Conservation (phyloP, 2,113 vertebrate genomes). For the Anguilla rostrata region DNA sequence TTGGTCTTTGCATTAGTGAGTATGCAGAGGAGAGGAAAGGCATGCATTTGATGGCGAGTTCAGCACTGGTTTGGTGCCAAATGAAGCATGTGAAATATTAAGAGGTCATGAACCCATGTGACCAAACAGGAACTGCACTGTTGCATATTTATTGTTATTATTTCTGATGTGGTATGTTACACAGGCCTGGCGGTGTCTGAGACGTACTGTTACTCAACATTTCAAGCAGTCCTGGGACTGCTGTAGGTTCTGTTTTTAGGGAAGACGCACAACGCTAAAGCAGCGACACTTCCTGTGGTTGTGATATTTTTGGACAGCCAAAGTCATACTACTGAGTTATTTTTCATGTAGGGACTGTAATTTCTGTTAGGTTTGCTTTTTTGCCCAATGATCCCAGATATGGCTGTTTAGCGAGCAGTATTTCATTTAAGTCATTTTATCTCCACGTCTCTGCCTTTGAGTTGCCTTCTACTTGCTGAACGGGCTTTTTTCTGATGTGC, state of each 20-base stretch:
- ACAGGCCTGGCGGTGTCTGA: not conserved
- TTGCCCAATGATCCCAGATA: not conserved
- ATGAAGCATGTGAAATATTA: not conserved
- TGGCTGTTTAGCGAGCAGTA: not conserved
- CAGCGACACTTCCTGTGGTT: not conserved
- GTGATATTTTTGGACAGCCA: not conserved
- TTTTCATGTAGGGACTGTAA: not conserved
- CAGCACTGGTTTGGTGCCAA: not conserved
- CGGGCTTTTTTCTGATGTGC: not conserved
- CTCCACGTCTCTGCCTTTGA: not conserved
- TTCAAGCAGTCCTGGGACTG: not conserved
- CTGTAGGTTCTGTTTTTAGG: not conserved
- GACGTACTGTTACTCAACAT: not conserved
- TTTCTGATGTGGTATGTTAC: not conserved
- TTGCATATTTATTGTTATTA: not conserved
- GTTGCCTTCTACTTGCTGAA: not conserved
- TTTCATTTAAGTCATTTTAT: not conserved
- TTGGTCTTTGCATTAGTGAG: not conserved
- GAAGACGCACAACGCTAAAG: not conserved
- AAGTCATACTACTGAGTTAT: not conserved
- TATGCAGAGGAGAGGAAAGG: not conserved
- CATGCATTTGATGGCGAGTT: not conserved
- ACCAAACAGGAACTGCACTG: not conserved
- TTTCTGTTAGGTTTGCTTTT: not conserved
- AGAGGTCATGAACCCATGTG: not conserved